A percentile compares a stretch with the other conserved stretches of the same genome.
Conservation (phyloP, 2,113 vertebrate species). For the Nymphicus hollandicus region DNA sequence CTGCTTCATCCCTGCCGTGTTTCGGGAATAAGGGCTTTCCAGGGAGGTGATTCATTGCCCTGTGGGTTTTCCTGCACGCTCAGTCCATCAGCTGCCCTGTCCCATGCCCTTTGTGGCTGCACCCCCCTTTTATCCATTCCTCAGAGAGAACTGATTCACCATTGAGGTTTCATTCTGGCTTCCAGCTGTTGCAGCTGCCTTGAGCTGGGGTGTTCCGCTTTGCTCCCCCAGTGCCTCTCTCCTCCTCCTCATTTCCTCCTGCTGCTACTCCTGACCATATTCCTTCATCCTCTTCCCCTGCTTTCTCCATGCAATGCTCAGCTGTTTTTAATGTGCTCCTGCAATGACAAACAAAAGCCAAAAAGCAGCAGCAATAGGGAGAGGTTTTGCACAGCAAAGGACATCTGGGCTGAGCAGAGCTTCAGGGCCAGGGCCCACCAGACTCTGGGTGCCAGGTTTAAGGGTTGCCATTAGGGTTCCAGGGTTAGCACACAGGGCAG, state of each 20-base stretch:
- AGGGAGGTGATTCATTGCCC: constrained; percentile 38
- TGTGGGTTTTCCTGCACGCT: not conserved
- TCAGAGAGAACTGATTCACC: constrained; percentile 20
- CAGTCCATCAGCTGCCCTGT: not conserved
- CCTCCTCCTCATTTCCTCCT: not conserved
- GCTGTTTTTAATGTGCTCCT: not conserved
- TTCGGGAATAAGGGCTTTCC: constrained; percentile 8
- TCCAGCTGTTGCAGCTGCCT: constrained; percentile 59
- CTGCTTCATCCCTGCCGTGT: not conserved
- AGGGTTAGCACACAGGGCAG: not conserved
- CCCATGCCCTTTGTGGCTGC: not conserved
- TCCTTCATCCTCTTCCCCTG: not conserved
- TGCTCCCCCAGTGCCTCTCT: not conserved
- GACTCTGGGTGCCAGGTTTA: not conserved
- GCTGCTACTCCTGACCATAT: not conserved
- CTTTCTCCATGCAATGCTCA: accelerated
- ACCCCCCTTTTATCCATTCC: not conserved
- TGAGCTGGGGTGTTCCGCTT: not conserved
- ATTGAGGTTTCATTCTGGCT: not conserved
- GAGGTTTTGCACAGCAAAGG: not conserved
- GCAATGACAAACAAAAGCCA: accelerated
- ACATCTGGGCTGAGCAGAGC: not conserved
- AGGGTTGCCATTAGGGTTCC: accelerated
- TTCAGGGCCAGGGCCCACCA: not conserved
- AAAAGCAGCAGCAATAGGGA: not conserved